Base-by-base conservation (phyloP, 2,888 invertebrate genomes). In the Dynastes maya region DNA sequence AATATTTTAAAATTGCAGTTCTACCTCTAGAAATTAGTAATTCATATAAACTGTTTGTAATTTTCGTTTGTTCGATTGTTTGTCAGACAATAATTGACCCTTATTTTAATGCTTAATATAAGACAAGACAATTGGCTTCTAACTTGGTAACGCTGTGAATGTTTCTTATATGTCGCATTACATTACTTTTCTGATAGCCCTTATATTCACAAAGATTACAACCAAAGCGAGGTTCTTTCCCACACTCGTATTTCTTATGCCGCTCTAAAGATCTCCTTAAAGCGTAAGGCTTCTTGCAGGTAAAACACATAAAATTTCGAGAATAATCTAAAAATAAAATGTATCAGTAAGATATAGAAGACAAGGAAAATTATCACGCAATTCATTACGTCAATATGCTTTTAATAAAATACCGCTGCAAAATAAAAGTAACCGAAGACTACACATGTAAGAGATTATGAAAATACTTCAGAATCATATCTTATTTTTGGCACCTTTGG, bases 181-280 rank as follows among this genome's bases (percentile, higher is more conserved):
- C 68, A 55, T 79, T 79, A 67, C 77, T 72, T 49, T 77, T 79
- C 45, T 79, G 77, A 64, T 51, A 72, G 22, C 58, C 79, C 49
- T 77, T 80, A 53, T 80, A 78, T 22, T 75, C 77, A 45, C 78
- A 81, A 53, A 78, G 67, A 13, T 72, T 32, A 55, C 83, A 83
- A 27, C 53, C 51, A 65, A 82, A 82, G 8, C 63, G 76, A 5
- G 80, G 77, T 13, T 72, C 63, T 22, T 78, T 80, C 58, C 79
- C 80, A 55, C 83, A 83, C 58, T 83, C 83, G 78, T 81, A 83
- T 71, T 80, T 82, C 58, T 70, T 53, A 37, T 83, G 82, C 40
- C 82, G 79, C 71, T 76, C 78, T 22, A 82, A 72, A 13, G 81
- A 80, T 11, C 78, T 78, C 53, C 78, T 80, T 27, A 79, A 79